These are phyloP conservation scores for Nylanderia fulva DNA, from an alignment of 1,140 invertebrate species.

Conservation along the genomic window DNA sequence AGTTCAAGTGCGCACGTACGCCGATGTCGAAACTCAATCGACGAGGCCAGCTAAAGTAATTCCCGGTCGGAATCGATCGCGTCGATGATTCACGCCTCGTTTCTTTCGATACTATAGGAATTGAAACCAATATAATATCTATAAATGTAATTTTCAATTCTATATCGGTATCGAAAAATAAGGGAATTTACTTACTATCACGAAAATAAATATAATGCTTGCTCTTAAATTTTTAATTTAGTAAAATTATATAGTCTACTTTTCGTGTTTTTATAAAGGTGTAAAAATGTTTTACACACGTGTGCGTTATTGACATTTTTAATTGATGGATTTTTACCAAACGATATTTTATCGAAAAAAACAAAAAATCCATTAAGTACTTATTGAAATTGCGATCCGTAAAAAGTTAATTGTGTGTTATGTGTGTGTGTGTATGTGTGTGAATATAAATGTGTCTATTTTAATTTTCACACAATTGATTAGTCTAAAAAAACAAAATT, in stretches of 20 bases:
- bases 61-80: not conserved
- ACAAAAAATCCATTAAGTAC: not conserved
- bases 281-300: not conserved
- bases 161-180: not conserved
- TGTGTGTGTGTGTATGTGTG: not conserved
- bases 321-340: not conserved
- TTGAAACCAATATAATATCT: not conserved
- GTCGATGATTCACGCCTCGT: not conserved
- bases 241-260: not conserved
- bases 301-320: not conserved
- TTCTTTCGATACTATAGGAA: not conserved
- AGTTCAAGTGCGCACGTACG: conserved; percentile 58
- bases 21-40: conserved; percentile 2
- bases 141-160: not conserved
- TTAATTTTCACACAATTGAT: not conserved
- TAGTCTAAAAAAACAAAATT: not conserved
- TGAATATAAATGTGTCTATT: not conserved
- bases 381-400: not conserved
- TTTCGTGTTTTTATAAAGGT: not conserved
- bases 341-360: not conserved
- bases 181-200: not conserved
- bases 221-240: not conserved
- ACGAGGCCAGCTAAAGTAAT: conserved; percentile 36
- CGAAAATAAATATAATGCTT: not conserved
- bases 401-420: not conserved